These are phyloP conservation scores for Drosophila nigritarsus DNA, from an alignment of 2,888 invertebrate genomes.

Conservation along the genomic window DNA sequence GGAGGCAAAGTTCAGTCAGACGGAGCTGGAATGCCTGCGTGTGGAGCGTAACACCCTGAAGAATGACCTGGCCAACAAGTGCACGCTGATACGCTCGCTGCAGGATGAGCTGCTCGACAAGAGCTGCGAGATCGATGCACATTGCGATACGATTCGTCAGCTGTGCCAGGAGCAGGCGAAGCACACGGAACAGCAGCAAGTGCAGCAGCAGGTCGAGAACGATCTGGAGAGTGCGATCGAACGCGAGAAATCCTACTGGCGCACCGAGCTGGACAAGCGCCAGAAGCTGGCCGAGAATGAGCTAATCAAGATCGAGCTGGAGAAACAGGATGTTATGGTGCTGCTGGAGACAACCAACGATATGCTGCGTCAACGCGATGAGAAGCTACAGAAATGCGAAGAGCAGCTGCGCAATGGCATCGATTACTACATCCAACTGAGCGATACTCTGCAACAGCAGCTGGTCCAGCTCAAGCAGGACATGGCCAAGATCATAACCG, in stretches of 20 bases:
- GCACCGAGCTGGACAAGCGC: conserved; percentile 86
- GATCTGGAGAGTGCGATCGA: conserved; percentile 85
- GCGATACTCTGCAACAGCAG: conserved; percentile 83
- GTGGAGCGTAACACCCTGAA: conserved; percentile 83
- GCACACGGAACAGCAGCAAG: conserved; percentile 84
- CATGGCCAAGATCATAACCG: conserved; percentile 83
- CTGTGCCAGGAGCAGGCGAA: conserved; percentile 82
- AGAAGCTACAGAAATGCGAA: conserved; percentile 84
- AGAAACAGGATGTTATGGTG: conserved; percentile 86
- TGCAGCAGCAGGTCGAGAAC: conserved; percentile 84
- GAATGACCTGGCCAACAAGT: conserved; percentile 83
- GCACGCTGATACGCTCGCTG: conserved; percentile 82
- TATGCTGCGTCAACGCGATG: conserved; percentile 84
- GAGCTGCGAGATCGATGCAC: conserved; percentile 83
- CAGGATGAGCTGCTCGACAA: conserved; percentile 83
- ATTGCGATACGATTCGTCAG: conserved; percentile 83
- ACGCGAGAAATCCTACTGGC: conserved; percentile 85
- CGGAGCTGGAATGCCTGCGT: conserved; percentile 81
- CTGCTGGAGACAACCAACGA: conserved; percentile 84
- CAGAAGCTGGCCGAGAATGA: conserved; percentile 87
- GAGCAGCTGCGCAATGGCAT: conserved; percentile 83
- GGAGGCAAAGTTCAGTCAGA: conserved; percentile 79
- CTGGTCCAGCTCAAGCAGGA: conserved; percentile 84
- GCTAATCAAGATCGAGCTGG: conserved; percentile 86
- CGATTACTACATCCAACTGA: conserved; percentile 83